Conservation (phyloP, 2,113 vertebrate species). For the Murina feae region DNA sequence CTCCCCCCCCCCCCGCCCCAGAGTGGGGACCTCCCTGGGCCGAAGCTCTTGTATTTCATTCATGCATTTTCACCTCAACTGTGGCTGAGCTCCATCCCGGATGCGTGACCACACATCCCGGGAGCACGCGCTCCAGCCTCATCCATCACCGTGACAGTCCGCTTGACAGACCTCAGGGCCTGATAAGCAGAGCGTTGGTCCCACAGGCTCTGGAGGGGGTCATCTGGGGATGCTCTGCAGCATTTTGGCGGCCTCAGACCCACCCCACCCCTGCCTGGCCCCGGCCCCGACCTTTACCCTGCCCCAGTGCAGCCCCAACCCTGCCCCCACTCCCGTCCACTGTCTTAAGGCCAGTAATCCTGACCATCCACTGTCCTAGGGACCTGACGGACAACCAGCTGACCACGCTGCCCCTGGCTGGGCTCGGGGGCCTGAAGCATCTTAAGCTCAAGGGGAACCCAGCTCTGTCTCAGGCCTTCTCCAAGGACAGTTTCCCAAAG, state of each 20-base stretch:
- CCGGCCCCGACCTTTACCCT: not conserved
- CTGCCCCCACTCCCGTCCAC: not conserved
- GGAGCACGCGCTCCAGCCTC: not conserved
- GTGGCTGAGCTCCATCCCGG: no score
- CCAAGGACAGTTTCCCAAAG: slow-evolving; percentile 90
- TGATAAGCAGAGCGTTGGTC: not conserved
- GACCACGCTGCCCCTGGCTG: slow-evolving; percentile 85
- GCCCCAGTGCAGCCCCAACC: not conserved
- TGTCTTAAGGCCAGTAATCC: slow-evolving; percentile 86
- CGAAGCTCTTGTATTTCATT: no score
- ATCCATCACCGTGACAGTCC: not conserved
- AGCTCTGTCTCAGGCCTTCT: slow-evolving; percentile 87
- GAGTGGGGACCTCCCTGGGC: not conserved
- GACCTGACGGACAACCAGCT: slow-evolving; percentile 91
- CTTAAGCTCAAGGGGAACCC: slow-evolving; percentile 93
- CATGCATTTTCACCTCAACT: no score
- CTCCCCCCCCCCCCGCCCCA: not conserved
- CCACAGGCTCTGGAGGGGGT: not conserved
- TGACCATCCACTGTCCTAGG: slow-evolving; percentile 76
- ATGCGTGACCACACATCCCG: not conserved
- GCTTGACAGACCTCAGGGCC: not conserved
- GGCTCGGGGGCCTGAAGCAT: slow-evolving; percentile 88
- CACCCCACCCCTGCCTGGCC: not conserved
- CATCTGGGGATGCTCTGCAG: not conserved
- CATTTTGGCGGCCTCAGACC: not conserved